Base-by-base conservation (phyloP, 2,797 vertebrate genomes). In the Rhadinocentrus ornatus region DNA sequence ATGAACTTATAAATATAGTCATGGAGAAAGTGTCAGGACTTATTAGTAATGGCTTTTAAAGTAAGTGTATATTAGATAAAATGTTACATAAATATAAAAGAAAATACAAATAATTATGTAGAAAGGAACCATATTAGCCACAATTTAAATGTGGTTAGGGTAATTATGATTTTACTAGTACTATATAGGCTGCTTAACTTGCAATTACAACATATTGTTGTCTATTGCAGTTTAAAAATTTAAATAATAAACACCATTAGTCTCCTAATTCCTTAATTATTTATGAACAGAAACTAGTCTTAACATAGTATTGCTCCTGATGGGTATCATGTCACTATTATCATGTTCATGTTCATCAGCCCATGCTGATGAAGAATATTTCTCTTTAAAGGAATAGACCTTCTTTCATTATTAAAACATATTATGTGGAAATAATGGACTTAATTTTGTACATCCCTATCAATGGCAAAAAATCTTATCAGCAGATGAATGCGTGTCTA, bases 1-100 rank as follows among this genome's bases (percentile, higher is more conserved):
- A 90, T 91, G 86, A 83, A 82, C 83, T 86, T 87, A 86, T 90
- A 82, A 89, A 91, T 89, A 86, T 73, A 91, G 73, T 88, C 71
- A 85, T 80, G 78, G 76, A 76, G 56, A 77, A 75, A 63, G 52
- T 83, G 88, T 81, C 88, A 56, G n/a, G 62, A 48, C 74, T 89
- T 73, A 85, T 92, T 93, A 90, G 75, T 82, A 80, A 80, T 63
- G 70, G 68, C 52, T 80, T 78, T 86, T 89, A 41, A 41, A 41
- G 39, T 41, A 15, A 41, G 39, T 16, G 39, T 41, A 15, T 18
- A 41, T 52, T 13, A 26, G 22, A 10, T 26, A 26, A 50, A 52
- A 24, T 56, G 63, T 44, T 62, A 24, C 27, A 68, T 52, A 73
- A 48, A 81, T 57, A 69, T 41, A 34, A 1, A 20, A 55, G 61